Conservation (phyloP, 2,888 invertebrate genomes). For the Alloplasta piceator region DNA sequence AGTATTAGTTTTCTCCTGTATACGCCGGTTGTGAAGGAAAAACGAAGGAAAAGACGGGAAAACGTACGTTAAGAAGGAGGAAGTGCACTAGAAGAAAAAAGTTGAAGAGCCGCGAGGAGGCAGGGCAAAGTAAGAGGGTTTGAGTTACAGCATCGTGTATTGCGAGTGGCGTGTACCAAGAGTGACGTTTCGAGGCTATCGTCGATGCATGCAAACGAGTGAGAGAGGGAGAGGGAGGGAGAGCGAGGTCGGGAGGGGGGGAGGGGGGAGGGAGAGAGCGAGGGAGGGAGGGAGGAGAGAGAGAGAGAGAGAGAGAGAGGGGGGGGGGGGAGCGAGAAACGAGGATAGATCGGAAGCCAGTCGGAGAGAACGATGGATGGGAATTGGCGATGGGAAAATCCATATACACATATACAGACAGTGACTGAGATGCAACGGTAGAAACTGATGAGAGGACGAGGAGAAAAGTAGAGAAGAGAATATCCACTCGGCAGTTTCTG, state of each 20-base stretch:
- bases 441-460: slow-evolving; percentile 52
- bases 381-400: slow-evolving; percentile 16
- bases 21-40: slow-evolving; percentile 17
- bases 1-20: slow-evolving; percentile 24
- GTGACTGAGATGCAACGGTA: slow-evolving; percentile 44
- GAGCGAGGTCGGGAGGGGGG: too few relatives aligned
- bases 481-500: slow-evolving; percentile 48
- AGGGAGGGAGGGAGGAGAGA: too few relatives aligned
- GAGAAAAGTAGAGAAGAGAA: slow-evolving; percentile 50
- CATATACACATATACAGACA: slow-evolving; percentile 4
- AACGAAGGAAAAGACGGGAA: too few relatives aligned
- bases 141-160: slow-evolving; percentile 46
- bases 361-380: slow-evolving; percentile 25
- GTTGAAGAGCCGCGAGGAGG: slow-evolving; percentile 19
- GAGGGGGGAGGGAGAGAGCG: too few relatives aligned
- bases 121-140: slow-evolving; percentile 27
- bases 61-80: slow-evolving; percentile 18
- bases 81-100: slow-evolving; percentile 34
- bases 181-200: slow-evolving; percentile 64
- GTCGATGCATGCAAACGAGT: slow-evolving; percentile 62
- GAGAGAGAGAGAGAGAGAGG: too few relatives aligned
- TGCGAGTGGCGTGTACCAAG: slow-evolving; percentile 55
- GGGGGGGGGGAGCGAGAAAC: neutral
- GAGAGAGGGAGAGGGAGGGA: too few relatives aligned
- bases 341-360: neutral